Evolutionary conservation across 2,113 vertebrate genomes (phyloP).

Genomic region (Centropristis striata): DNA sequence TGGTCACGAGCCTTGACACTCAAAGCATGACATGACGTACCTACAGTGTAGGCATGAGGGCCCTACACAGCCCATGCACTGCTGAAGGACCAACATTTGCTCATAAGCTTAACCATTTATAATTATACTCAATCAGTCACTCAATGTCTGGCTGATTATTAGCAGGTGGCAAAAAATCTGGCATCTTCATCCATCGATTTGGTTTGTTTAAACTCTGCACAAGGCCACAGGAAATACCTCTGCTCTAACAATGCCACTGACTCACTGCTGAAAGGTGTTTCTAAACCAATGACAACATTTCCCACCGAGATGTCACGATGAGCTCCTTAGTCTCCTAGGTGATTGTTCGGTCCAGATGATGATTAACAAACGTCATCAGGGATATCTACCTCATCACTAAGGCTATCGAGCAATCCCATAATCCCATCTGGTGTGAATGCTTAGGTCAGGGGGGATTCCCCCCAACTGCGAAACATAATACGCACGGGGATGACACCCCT

Average conservation of each 20-base stretch:
- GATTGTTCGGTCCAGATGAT: conserved; percentile 56
- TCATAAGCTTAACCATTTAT: background rate
- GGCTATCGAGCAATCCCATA: conserved; percentile 72
- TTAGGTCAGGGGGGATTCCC: conserved; percentile 68
- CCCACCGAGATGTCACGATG: conserved; percentile 39
- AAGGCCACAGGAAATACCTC: conserved; percentile 38
- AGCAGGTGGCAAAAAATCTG: background rate
- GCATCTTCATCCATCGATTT: background rate
- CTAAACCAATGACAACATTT: conserved; percentile 54
- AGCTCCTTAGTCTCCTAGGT: conserved; percentile 70
- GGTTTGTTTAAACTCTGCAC: background rate
- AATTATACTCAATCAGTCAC: conserved; percentile 30
- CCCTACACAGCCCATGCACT: background rate
- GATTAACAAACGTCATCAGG: conserved; percentile 53
- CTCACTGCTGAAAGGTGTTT: conserved; percentile 40
- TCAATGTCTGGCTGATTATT: conserved; percentile 29
- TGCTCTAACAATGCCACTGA: conserved; percentile 33
- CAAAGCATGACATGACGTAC: background rate
- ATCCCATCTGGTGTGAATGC: conserved; percentile 58
- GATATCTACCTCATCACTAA: conserved; percentile 52
- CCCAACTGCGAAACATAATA: conserved; percentile 21
- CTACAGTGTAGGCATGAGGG: background rate
- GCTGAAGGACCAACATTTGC: conserved; percentile 8
- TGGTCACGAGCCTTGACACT: conserved; percentile 33
- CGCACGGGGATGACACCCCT: conserved; percentile 20